phyloP scores from a whole-genome alignment of 1,140 invertebrate species.

The Vanessa tameamea region DNA sequence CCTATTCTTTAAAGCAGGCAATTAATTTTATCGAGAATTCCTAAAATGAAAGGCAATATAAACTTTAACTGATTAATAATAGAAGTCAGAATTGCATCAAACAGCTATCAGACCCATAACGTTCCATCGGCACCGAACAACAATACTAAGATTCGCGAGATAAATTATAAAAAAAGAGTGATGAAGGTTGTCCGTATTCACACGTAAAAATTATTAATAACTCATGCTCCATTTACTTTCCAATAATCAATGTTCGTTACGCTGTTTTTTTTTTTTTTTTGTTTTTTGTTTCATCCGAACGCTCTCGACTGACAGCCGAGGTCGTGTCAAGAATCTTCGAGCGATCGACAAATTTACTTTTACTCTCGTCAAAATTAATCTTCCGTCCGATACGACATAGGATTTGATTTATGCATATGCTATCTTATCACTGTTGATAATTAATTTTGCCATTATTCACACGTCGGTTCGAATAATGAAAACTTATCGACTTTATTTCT shows the following conservation, averaged over 20 bases:
- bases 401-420: constrained; percentile 14
- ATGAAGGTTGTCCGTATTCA: constrained; percentile 21
- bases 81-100: neutral
- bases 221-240: constrained; percentile 23
- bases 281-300: constrained; percentile 45
- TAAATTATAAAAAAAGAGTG: constrained; percentile 23
- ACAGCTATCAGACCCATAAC: neutral
- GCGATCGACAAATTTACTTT: constrained; percentile 39
- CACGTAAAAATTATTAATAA: constrained; percentile 30
- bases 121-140: constrained; percentile 1
- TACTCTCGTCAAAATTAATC: constrained; percentile 35
- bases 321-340: constrained; percentile 43
- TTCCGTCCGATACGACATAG: neutral
- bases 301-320: constrained; percentile 46
- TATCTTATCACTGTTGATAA: constrained; percentile 32
- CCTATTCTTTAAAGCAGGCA: constrained; percentile 36
- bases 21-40: constrained; percentile 35
- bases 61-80: constrained; percentile 2
- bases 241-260: constrained; percentile 56
- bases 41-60: neutral
- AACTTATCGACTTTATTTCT: constrained; percentile 28
- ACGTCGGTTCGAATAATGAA: constrained; percentile 41
- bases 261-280: constrained; percentile 42
- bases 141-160: constrained; percentile 13
- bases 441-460: constrained; percentile 45